Conservation (phyloP, 2,888 invertebrate genomes). For the Tortrix viridana region DNA sequence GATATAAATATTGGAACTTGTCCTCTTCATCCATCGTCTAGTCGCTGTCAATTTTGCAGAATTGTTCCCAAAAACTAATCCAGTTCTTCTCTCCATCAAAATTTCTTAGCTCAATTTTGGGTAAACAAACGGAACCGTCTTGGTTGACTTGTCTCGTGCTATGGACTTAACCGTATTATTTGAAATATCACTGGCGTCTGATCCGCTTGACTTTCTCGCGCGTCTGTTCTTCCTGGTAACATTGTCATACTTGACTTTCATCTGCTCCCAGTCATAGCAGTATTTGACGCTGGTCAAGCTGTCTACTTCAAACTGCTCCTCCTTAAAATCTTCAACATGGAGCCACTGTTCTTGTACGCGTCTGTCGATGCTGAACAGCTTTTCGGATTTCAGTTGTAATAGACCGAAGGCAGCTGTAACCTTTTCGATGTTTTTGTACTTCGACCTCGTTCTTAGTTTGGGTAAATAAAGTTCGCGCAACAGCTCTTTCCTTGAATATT, state of each 20-base stretch:
- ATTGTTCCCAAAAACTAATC: neutral
- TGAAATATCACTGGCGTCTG: conserved; percentile 1
- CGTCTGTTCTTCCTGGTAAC: conserved; percentile 1
- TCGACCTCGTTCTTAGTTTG: too few relatives aligned
- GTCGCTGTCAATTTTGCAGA: neutral
- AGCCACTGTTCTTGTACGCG: neutral
- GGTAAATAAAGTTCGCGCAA: too few relatives aligned
- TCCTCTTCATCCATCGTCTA: neutral
- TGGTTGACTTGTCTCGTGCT: neutral
- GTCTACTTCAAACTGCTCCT: too few relatives aligned
- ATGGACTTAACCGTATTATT: neutral
- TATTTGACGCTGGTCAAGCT: neutral
- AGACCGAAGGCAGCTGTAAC: too few relatives aligned
- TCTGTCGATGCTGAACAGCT: conserved; percentile 14
- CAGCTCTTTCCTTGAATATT: too few relatives aligned
- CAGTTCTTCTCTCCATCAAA: neutral
- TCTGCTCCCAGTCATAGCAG: conserved; percentile 1
- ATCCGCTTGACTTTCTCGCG: neutral
- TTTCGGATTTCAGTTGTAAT: too few relatives aligned
- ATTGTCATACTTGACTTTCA: conserved; percentile 2
- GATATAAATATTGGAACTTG: conserved; percentile 13
- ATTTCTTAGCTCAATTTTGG: neutral
- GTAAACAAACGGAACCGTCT: neutral
- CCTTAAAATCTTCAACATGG: neutral
- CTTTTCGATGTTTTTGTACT: too few relatives aligned